Evolutionary conservation across 64 coral and sea anemone species (phyloP), one percentile per base, ranked within the genome.

Genomic region (Trachythela sp.): DNA sequence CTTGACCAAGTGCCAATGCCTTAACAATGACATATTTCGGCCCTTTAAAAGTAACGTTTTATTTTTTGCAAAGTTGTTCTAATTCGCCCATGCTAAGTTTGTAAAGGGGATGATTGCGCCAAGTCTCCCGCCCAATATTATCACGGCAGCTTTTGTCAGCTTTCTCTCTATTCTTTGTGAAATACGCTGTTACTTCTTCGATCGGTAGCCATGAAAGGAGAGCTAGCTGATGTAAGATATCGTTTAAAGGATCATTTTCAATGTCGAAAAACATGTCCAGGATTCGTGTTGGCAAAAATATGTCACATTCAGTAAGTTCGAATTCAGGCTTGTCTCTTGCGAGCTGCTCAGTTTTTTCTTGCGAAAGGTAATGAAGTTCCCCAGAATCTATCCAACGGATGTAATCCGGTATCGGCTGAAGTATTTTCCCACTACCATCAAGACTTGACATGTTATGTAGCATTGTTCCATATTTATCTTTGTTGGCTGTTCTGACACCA

Each of bases 181-280:
- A 94, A 64, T 83, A 94, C 30, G 39, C 48, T 67, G 67, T 48
- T 87, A 83, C 92, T 48, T 94, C 88, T 41, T 83, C 15, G 35
- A 83, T 43, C 36, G 92, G 88, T 54, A 94, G 40, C 92, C 88
- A 94, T 30, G 85, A 58, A 37, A 94, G 89, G 30, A 94, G 37
- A 56, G 88, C 83, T 33, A 90, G 54, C 52, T 86, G 67, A 43
- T 17, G 39, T 18, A 88, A 80, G 17, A 94, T 90, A n/a, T 94
- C 92, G 31, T 90, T 70, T 50, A 50, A 48, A n/a, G 92, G 92
- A 26, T 94, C 72, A 35, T 48, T 77, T 77, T 93, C 85, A 87
- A 90, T 87, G 43, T 91, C 51, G 43, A 87, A 89, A 35, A 89
- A 90, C 14, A 52, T 71, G 49, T 90, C 71, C 48, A 94, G 48